These are phyloP conservation scores for Cephus nigrinus DNA, from an alignment of 2,888 invertebrate species.

Conservation along the genomic window DNA sequence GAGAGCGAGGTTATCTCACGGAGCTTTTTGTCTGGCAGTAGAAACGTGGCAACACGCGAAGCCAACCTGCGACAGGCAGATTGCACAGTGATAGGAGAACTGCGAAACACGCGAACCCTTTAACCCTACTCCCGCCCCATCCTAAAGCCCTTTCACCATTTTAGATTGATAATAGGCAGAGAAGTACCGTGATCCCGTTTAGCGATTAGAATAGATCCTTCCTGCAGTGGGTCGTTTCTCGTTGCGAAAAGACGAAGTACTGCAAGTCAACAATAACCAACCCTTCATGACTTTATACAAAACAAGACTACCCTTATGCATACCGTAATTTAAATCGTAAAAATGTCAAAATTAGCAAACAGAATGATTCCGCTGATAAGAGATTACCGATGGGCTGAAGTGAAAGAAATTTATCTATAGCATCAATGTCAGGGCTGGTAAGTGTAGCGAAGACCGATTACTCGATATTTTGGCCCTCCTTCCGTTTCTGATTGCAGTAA, in stretches of 20 bases:
- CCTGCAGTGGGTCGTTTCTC: neutral
- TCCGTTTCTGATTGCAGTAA: slow-evolving; percentile 34
- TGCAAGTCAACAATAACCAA: neutral
- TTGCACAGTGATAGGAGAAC: slow-evolving; percentile 52
- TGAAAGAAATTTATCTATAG: neutral
- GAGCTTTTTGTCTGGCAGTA: slow-evolving; percentile 52
- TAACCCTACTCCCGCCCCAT: slow-evolving; percentile 1
- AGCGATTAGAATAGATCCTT: neutral
- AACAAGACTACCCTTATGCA: neutral
- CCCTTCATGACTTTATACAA: neutral
- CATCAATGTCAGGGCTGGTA: neutral
- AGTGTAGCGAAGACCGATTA: neutral
- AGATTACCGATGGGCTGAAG: neutral
- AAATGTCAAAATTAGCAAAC: neutral
- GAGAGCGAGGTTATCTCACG: slow-evolving; percentile 43
- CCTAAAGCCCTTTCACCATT: neutral
- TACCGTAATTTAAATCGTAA: neutral
- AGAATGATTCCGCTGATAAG: neutral
- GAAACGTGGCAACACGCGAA: slow-evolving; percentile 58
- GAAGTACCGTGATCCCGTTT: neutral
- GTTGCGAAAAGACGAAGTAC: neutral
- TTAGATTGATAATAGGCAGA: neutral
- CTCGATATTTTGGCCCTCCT: slow-evolving; percentile 17
- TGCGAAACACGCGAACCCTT: slow-evolving; percentile 41
- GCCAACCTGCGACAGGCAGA: slow-evolving; percentile 55